Evolutionary conservation across 1,140 invertebrate species (phyloP).

Genomic region (Cydia strobilella): DNA sequence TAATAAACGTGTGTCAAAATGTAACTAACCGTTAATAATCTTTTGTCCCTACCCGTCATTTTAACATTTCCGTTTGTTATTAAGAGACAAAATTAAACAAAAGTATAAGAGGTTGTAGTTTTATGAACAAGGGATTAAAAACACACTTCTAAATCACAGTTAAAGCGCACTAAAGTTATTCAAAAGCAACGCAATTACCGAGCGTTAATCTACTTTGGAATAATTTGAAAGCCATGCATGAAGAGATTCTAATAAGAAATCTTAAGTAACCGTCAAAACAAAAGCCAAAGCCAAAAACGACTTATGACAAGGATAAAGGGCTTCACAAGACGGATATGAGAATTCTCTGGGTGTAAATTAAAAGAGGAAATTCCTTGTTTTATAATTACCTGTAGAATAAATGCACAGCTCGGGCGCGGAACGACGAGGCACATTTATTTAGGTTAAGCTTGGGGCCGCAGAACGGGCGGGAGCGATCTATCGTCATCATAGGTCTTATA

Average conservation of each 20-base stretch:
- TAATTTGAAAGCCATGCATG: neutral
- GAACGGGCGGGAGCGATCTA: neutral
- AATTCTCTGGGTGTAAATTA: constrained; percentile 14
- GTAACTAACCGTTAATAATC: no score
- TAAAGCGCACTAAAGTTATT: no score
- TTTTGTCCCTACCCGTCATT: no score
- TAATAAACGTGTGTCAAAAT: no score
- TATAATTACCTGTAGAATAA: constrained; percentile 27
- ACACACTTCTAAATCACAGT: no score
- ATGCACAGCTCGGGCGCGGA: neutral
- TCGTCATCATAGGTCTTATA: neutral
- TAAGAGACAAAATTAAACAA: no score
- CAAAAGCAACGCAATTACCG: neutral
- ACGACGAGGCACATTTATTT: constrained; percentile 21
- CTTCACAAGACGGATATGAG: constrained; percentile 13
- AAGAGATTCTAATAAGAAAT: neutral
- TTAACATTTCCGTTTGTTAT: no score
- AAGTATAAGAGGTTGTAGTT: no score
- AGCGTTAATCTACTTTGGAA: neutral
- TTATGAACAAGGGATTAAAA: no score
- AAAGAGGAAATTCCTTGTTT: constrained; percentile 28
- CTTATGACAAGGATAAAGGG: constrained; percentile 26
- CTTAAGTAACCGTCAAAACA: constrained; percentile 11
- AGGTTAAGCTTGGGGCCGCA: neutral
- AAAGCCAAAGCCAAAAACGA: neutral